Conservation (phyloP, 92 coral and sea anemone genomes). For the Plumapathes pennacea region DNA sequence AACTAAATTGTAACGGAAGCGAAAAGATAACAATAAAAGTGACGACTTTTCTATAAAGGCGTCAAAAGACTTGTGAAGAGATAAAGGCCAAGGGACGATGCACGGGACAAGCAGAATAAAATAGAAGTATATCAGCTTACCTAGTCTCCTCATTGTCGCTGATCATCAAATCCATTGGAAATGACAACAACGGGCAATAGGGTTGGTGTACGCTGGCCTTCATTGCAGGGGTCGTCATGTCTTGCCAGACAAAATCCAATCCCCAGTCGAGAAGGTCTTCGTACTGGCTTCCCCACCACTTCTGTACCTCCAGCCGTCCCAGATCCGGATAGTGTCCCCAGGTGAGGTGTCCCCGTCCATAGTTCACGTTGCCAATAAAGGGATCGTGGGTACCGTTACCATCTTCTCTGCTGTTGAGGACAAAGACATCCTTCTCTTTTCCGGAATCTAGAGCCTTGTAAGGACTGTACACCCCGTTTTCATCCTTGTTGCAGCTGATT, state of each 20-base stretch:
- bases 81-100: too few relatives aligned
- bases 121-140: too few relatives aligned
- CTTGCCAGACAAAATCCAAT: slow-evolving; percentile 78
- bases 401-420: slow-evolving; percentile 55
- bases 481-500: slow-evolving; percentile 65
- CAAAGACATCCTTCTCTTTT: slow-evolving; percentile 35
- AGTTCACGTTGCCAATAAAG: slow-evolving; percentile 67
- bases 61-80: too few relatives aligned
- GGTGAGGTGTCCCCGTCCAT: slow-evolving; percentile 75
- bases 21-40: too few relatives aligned
- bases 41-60: too few relatives aligned
- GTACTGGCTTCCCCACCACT: slow-evolving; percentile 86
- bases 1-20: background rate
- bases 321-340: slow-evolving; percentile 83
- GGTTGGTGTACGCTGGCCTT: slow-evolving; percentile 74
- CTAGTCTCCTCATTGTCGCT: slow-evolving; percentile 67
- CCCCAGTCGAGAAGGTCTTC: slow-evolving; percentile 80
- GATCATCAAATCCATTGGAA: slow-evolving; percentile 76
- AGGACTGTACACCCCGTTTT: slow-evolving; percentile 53
- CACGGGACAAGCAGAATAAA: too few relatives aligned
- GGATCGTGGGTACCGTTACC: slow-evolving; percentile 55
- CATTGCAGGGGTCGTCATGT: slow-evolving; percentile 85
- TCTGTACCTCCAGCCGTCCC: slow-evolving; percentile 65
- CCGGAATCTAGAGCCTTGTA: slow-evolving; percentile 73
- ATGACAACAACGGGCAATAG: slow-evolving; percentile 62